Conservation (phyloP, 2,113 vertebrate species). For the Psephotus haematonotus region DNA sequence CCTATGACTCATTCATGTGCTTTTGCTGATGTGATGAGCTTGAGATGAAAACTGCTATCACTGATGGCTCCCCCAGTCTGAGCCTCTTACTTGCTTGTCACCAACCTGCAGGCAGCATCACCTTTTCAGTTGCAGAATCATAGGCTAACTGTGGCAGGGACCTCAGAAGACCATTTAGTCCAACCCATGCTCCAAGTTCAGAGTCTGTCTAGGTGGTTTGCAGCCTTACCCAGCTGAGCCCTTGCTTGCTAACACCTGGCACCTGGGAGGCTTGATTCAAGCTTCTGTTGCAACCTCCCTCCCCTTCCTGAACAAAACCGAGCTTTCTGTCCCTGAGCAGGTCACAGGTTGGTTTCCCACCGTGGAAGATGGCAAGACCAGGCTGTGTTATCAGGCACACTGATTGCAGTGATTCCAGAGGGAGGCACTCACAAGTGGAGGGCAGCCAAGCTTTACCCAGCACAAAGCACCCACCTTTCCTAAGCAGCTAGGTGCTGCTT, state of each 20-base stretch:
- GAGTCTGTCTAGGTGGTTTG: neutral
- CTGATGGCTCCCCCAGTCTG: neutral
- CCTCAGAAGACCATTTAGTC: neutral
- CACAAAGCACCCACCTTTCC: neutral
- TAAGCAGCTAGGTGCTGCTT: neutral
- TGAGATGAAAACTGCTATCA: neutral
- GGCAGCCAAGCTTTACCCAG: neutral
- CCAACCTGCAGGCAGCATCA: rapidly evolving
- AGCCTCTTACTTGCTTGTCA: neutral
- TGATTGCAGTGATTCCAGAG: neutral
- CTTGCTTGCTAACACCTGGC: neutral
- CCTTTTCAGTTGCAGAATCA: neutral
- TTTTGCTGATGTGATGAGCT: neutral
- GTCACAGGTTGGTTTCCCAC: neutral
- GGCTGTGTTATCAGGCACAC: neutral
- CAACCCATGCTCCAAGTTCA: rapidly evolving
- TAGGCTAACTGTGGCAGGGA: neutral
- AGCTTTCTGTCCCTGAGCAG: neutral
- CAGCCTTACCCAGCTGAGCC: neutral
- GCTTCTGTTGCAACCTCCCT: neutral
- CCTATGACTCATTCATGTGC: neutral
- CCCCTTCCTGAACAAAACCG: neutral
- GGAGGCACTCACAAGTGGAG: rapidly evolving
- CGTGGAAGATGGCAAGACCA: rapidly evolving
- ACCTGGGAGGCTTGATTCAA: neutral